Evolutionary conservation across 2,113 vertebrate genomes (phyloP).

Genomic region (Epinephelus lanceolatus): DNA sequence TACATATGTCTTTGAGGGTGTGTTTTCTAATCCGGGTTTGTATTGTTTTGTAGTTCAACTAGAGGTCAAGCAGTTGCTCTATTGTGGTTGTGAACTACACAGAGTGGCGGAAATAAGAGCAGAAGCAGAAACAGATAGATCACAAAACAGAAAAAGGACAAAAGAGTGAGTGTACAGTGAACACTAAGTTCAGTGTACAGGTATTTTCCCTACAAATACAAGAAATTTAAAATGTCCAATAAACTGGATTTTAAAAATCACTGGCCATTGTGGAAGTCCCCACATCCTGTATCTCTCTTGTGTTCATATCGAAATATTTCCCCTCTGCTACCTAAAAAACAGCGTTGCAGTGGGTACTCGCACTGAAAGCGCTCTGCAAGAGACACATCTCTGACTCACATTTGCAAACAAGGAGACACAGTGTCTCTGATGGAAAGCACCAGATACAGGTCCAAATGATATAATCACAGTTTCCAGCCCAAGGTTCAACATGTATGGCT

Average conservation of each 20-base stretch:
- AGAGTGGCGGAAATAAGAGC: constrained; percentile 34
- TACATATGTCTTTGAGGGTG: constrained; percentile 43
- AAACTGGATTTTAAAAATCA: not conserved
- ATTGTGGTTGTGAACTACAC: constrained; percentile 51
- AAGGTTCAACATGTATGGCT: not conserved
- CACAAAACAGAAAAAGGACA: constrained; percentile 15
- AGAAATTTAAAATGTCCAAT: not conserved
- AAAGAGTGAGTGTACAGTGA: not conserved
- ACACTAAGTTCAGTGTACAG: not conserved
- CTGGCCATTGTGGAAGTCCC: constrained; percentile 27
- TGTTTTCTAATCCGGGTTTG: constrained; percentile 70
- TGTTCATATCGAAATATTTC: constrained; percentile 11
- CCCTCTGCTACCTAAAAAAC: not conserved
- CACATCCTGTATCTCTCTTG: not conserved
- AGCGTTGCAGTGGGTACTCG: not conserved
- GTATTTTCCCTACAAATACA: constrained; percentile 30
- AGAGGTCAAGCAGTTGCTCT: constrained; percentile 68
- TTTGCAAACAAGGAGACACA: constrained; percentile 13
- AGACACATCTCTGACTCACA: constrained; percentile 3
- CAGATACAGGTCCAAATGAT: not conserved
- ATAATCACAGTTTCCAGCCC: not conserved
- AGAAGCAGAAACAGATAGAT: constrained; percentile 43
- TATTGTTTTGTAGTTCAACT: constrained; percentile 73
- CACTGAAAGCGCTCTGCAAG: not conserved
- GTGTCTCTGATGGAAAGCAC: constrained; percentile 9